Evolutionary conservation across 2,113 vertebrate genomes (phyloP), one percentile per base, ranked within the genome.

Genomic region (Rattus rattus): DNA sequence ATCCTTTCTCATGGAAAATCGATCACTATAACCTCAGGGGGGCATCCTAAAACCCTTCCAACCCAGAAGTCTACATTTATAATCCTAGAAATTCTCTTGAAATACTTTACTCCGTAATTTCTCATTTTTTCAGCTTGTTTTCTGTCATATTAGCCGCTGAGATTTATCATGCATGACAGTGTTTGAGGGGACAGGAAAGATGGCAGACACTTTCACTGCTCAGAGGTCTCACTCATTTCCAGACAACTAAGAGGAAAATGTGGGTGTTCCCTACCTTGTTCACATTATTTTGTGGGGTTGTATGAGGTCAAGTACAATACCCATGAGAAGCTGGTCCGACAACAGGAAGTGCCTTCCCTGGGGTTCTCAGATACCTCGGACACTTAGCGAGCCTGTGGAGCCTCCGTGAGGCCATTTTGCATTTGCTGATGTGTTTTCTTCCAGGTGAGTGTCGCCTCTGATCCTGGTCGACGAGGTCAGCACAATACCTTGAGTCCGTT

Each of bases 381-480:
- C 43, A 36, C 52, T 5, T n/a, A 33, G 13, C 30, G 49, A 54
- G 30, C 30, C 52, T 13, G 49, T 49, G 63, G 19, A 33, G 36
- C 47, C 36, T 39, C 26, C 88, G n/a, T 65, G n/a, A 94, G 43
- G 81, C 88, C 89, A 86, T 79, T 76, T 81, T 61, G 36, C 13
- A 0, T 79, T 10, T 93, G 63, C 56, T 72, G 90, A 56, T 84
- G 49, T 92, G 97, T 6, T 98, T 73, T 97, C 88, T 97, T 75
- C 0, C 84, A 99, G 99, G 99, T 99, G 96, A 99, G 99, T 93
- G 99, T 99, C 93, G 99, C 99, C 87, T 99, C 99, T 54, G 99
- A 99, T 95, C 99, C 99, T 19, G 99, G 99, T 47, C 99, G 99
- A 20, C 99, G 99, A 88, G 99, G 99, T 84, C 99, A 99, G 92